These are phyloP conservation scores for Leptobrachium leishanense DNA, from an alignment of 2,113 vertebrate species.

Conservation along the genomic window DNA sequence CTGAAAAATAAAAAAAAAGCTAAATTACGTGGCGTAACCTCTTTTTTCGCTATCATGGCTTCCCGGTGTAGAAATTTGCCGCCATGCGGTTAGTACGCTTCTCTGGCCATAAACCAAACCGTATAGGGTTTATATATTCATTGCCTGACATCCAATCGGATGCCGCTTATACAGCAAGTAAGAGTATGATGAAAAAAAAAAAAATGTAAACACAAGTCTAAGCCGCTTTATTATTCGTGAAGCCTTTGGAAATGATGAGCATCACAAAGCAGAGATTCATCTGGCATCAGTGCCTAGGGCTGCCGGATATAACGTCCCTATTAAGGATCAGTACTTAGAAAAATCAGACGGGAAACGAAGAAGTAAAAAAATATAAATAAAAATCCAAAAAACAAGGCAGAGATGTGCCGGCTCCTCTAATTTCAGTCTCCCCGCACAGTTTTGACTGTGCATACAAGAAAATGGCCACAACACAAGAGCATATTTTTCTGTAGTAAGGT, in stretches of 20 bases:
- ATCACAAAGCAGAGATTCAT: constrained; percentile 12
- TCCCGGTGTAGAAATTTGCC: background rate
- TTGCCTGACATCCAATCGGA: background rate
- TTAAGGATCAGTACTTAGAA: constrained; percentile 19
- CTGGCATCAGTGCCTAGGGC: constrained; percentile 6
- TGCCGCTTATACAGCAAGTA: background rate
- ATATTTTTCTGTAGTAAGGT: constrained; percentile 36
- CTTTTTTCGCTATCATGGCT: background rate
- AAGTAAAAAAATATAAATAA: background rate
- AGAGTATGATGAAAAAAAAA: background rate
- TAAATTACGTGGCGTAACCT: background rate
- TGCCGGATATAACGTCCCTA: background rate
- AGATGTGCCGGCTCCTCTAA: constrained; percentile 14
- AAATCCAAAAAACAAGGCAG: background rate
- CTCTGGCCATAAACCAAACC: background rate
- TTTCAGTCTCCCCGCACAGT: constrained; percentile 32
- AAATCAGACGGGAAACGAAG: background rate
- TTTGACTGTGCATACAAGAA: constrained; percentile 21
- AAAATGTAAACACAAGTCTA: background rate
- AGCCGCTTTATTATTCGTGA: background rate
- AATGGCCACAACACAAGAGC: constrained; percentile 33
- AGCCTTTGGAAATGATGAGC: background rate
- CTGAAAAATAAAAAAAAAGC: background rate
- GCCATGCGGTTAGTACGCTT: background rate
- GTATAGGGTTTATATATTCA: background rate